Base-by-base conservation (phyloP, 2,797 vertebrate genomes). In the Melanotaenia maccullochi region DNA sequence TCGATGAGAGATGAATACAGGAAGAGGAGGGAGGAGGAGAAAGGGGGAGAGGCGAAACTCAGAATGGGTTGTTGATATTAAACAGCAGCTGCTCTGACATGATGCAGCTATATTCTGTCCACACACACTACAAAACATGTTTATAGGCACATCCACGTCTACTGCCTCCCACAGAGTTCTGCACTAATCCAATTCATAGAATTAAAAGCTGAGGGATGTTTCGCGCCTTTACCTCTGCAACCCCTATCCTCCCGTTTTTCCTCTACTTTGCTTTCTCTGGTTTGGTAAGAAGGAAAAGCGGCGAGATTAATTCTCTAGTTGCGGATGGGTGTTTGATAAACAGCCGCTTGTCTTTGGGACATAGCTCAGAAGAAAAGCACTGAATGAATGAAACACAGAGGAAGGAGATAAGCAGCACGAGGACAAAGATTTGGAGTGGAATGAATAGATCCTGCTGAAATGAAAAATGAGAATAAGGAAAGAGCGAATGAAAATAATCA, bases 191-290 rank as follows among this genome's bases (percentile, higher is more conserved):
- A 86, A 81, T 91, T 87, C 75, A 76, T 44, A 64, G 77, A 90
- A 92, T 90, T 86, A 93, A 92, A 92, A 91, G 81, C 76, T 85
- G 62, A 86, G 77, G 76, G 87, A 86, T 88, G 87, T 86, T 90
- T 88, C 4, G 18, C 59, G 62, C 60, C 75, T 76, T 82, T 78
- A 60, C 56, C 67, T 61, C 52, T 8, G 2, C 55, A 65, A 57
- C 69, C 56, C 16, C 1, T 9, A 16, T 54, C 14, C 25, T 47
- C 44, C 33, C 32, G 24, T 30, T 38, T 73, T 71, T 30, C 20
- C 56, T 42, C 51, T 58, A 49, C 5, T 16, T 18, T 3, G 3
- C 12, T 57, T 40, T 25, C 61, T 55, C 35, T 71, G 75, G 68
- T 75, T 84, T 79, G 76, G 75, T 63, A 72, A 75, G 36, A 73